phyloP scores from a whole-genome alignment of 1,140 invertebrate genomes.

The Cheumatopsyche charites region DNA sequence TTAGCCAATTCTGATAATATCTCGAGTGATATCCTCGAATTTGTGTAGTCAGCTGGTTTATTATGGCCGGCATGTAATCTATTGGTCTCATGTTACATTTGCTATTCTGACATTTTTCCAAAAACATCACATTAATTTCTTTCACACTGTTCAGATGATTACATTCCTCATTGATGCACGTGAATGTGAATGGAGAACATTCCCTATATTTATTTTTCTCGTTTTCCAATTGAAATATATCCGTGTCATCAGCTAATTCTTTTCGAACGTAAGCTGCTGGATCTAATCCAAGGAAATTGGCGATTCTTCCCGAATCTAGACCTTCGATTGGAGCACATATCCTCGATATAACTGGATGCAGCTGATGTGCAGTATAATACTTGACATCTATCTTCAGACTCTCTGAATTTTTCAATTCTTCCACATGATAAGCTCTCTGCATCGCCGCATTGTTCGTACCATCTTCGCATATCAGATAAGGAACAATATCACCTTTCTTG shows the following conservation, averaged over 20 bases:
- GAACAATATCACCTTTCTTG: slow-evolving; percentile 91
- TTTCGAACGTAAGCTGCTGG: slow-evolving; percentile 59
- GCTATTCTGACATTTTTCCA: slow-evolving; percentile 71
- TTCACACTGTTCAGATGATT: slow-evolving; percentile 64
- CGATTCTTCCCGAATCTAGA: slow-evolving; percentile 87
- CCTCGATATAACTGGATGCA: slow-evolving; percentile 93
- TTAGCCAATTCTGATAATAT: slow-evolving; percentile 81
- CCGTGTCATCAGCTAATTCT: slow-evolving; percentile 60
- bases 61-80: slow-evolving; percentile 69
- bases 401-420: slow-evolving; percentile 80
- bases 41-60: slow-evolving; percentile 72
- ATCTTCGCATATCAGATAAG: slow-evolving; percentile 95
- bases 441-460: slow-evolving; percentile 78
- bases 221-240: slow-evolving; percentile 63
- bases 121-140: slow-evolving; percentile 60
- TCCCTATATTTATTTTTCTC: slow-evolving; percentile 78
- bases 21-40: slow-evolving; percentile 71
- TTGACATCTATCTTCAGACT: slow-evolving; percentile 77
- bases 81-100: slow-evolving; percentile 68
- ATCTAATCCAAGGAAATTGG: slow-evolving; percentile 84
- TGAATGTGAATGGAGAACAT: slow-evolving; percentile 74
- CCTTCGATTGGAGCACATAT: slow-evolving; percentile 96
- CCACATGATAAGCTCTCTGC: slow-evolving; percentile 94
- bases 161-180: slow-evolving; percentile 66
- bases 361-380: slow-evolving; percentile 86